Evolutionary conservation across 1,140 invertebrate species (phyloP).

Genomic region (Adelges cooleyi): DNA sequence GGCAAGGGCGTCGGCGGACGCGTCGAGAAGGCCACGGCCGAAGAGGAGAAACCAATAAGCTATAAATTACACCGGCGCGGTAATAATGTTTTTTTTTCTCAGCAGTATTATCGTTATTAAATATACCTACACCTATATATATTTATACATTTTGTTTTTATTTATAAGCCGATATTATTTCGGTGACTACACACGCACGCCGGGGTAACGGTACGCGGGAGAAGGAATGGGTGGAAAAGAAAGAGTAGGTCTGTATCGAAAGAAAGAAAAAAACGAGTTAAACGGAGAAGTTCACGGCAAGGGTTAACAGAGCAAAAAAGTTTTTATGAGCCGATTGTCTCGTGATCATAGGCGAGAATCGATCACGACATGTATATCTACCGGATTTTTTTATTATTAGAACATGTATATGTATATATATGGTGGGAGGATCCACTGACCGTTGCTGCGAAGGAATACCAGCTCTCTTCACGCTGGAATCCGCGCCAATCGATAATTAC

Average conservation of each 20-base stretch:
- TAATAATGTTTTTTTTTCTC: too few relatives aligned
- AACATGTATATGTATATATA: too few relatives aligned
- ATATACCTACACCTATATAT: too few relatives aligned
- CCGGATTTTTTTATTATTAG: background rate
- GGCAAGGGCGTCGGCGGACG: background rate
- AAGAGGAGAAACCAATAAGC: conserved; percentile 2
- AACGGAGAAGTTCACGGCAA: conserved; percentile 20
- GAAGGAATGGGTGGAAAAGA: background rate
- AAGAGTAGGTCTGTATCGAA: background rate
- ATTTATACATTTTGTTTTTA: background rate
- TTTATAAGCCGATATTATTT: background rate
- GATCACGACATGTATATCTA: conserved; percentile 25
- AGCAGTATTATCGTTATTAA: too few relatives aligned
- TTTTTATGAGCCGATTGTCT: conserved; percentile 26
- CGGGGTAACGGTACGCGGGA: background rate
- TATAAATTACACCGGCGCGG: conserved; percentile 8
- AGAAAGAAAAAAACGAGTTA: background rate
- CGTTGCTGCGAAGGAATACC: conserved; percentile 11
- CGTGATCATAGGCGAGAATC: conserved; percentile 23
- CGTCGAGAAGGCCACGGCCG: background rate
- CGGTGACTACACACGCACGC: background rate
- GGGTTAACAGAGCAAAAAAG: conserved; percentile 28
- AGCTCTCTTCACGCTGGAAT: conserved; percentile 25
- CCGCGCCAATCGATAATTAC: conserved; percentile 14
- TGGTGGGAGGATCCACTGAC: conserved; percentile 28